phyloP scores from a whole-genome alignment of 1,140 invertebrate genomes.

The Muscidifurax raptorellus region DNA sequence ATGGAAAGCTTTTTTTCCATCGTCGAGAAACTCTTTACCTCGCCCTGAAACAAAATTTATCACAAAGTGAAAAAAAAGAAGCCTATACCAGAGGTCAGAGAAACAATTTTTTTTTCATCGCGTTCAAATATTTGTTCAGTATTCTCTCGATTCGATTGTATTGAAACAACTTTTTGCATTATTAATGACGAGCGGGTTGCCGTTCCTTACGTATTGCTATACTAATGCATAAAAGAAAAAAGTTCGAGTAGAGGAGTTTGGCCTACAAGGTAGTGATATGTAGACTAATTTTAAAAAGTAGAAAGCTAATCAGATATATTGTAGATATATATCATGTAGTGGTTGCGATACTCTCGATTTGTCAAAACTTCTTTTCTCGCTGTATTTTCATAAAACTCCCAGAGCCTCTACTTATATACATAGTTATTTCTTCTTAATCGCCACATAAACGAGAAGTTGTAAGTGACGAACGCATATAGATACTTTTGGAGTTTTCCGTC shows the following conservation, averaged over 20 bases:
- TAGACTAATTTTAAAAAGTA: constrained; percentile 61
- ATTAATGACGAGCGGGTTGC: too few relatives aligned
- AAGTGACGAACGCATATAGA: constrained; percentile 24
- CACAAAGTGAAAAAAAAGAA: neutral
- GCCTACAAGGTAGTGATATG: constrained; percentile 72
- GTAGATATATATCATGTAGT: constrained; percentile 64
- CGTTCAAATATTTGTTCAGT: too few relatives aligned
- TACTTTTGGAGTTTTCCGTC: constrained; percentile 38
- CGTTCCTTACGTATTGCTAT: too few relatives aligned
- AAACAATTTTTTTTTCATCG: neutral
- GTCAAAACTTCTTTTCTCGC: constrained; percentile 34
- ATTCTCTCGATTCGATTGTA: too few relatives aligned
- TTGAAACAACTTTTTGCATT: too few relatives aligned
- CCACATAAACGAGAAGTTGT: neutral
- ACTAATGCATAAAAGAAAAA: constrained; percentile 46
- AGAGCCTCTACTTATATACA: neutral
- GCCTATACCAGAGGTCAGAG: neutral
- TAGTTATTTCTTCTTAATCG: neutral
- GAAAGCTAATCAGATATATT: constrained; percentile 54
- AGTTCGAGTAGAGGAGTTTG: constrained; percentile 60
- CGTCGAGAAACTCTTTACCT: constrained; percentile 22
- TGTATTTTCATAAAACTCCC: constrained; percentile 18
- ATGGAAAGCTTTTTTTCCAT: neutral
- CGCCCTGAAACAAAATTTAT: constrained; percentile 7
- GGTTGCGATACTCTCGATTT: constrained; percentile 59